A percentile compares a stretch with the other conserved stretches of the same genome.
phyloP scores from a whole-genome alignment of 2,113 vertebrate genomes.

The Ammodytes marinus region DNA sequence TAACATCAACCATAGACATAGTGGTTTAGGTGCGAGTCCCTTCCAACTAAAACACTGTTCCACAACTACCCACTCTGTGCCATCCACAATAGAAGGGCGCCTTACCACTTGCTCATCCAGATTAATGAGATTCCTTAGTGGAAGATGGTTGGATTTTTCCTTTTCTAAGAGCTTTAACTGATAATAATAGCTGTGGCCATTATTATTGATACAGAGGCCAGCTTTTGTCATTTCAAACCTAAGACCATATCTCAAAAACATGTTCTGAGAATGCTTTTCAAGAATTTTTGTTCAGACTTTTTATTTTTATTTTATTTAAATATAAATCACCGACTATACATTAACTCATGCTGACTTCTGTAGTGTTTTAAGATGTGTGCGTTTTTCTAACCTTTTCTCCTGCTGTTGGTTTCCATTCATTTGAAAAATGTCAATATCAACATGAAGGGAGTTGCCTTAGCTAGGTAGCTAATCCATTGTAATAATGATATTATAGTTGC shows the following conservation, averaged over 20 bases:
- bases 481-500: too few relatives aligned
- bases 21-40: background rate
- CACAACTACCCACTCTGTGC: background rate
- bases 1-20: background rate
- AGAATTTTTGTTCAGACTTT: too few relatives aligned
- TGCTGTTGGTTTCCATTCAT: background rate
- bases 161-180: background rate
- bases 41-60: background rate
- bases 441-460: background rate
- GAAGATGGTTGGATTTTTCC: conserved; percentile 1
- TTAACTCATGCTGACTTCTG: background rate
- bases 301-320: too few relatives aligned
- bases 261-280: background rate
- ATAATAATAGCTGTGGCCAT: background rate
- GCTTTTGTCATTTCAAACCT: background rate
- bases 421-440: background rate
- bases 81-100: background rate
- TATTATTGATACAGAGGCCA: background rate
- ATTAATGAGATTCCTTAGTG: background rate
- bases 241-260: background rate
- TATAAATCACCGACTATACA: background rate
- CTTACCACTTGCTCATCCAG: background rate
- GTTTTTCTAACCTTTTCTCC: background rate
- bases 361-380: background rate
- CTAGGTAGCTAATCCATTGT: background rate